Percentiles rank a stretch among this genome's conserved stretches.
Evolutionary conservation across 1,140 invertebrate genomes (phyloP).

Genomic region (Saccostrea cuccullata): DNA sequence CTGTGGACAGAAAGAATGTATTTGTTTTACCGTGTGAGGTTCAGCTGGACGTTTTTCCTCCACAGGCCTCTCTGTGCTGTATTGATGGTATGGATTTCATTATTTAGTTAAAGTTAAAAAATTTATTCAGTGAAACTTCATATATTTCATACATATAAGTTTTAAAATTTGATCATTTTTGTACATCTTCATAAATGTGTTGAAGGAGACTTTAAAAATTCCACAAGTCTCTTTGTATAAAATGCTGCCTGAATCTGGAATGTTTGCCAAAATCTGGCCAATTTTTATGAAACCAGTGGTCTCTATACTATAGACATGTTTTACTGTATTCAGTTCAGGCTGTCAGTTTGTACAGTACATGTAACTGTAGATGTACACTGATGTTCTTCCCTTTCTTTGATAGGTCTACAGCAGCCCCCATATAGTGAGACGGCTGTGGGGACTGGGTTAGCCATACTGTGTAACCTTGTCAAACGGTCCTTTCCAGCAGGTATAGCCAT

Average conservation of each 20-base stretch:
- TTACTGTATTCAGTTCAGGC: too few relatives aligned
- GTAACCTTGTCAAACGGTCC: conserved; percentile 28
- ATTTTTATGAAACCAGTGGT: too few relatives aligned
- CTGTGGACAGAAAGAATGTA: not conserved
- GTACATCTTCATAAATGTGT: too few relatives aligned
- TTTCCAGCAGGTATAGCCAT: not conserved
- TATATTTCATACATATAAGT: too few relatives aligned
- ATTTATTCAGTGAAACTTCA: not conserved
- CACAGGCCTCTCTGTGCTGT: conserved; percentile 47
- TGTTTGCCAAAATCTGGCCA: too few relatives aligned
- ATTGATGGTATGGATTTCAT: conserved; percentile 42
- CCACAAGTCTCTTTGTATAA: too few relatives aligned
- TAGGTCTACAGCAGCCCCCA: not conserved
- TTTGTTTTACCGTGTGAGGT: conserved; percentile 41
- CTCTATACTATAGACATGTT: too few relatives aligned
- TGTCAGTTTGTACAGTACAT: too few relatives aligned
- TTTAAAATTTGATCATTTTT: too few relatives aligned
- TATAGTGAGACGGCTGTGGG: not conserved
- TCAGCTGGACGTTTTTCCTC: conserved; percentile 17
- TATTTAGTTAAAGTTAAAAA: not conserved
- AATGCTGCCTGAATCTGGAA: too few relatives aligned
- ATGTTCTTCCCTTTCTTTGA: not conserved
- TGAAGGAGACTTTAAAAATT: too few relatives aligned
- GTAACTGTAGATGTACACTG: too few relatives aligned
- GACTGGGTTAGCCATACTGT: not conserved